Evolutionary conservation across 2,797 vertebrate species (phyloP).

Genomic region (Macropus fuliginosus): DNA sequence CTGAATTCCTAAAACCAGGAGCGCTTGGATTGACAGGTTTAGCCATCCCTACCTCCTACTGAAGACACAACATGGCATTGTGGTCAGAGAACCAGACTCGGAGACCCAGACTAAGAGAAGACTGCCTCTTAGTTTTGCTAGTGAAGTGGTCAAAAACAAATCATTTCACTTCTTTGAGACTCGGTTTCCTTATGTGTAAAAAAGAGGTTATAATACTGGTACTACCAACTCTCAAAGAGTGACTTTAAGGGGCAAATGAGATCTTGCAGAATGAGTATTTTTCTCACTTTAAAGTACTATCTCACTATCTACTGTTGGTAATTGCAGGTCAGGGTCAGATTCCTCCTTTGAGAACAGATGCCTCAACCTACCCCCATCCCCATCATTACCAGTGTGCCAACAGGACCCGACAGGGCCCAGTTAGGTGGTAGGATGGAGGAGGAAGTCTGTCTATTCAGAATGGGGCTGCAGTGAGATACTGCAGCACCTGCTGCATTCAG

Average conservation of each 20-base stretch:
- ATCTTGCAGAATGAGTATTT: not conserved
- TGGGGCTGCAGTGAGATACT: slow-evolving; percentile 37
- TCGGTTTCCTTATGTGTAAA: not conserved
- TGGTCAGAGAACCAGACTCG: not conserved
- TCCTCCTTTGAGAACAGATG: not conserved
- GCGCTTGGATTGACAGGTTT: not conserved
- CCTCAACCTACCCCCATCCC: not conserved
- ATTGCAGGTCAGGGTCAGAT: not conserved
- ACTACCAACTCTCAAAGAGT: not conserved
- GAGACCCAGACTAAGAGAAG: not conserved
- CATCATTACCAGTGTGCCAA: not conserved
- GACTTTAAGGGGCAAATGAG: not conserved
- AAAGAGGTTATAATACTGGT: accelerated
- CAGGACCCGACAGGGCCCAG: not conserved
- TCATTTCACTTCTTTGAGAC: accelerated
- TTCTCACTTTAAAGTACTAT: not conserved
- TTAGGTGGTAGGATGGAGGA: not conserved
- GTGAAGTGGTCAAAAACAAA: accelerated
- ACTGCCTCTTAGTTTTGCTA: not conserved
- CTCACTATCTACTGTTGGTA: not conserved
- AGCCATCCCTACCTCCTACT: not conserved
- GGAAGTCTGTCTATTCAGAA: not conserved
- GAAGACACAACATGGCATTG: not conserved
- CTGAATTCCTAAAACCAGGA: not conserved
- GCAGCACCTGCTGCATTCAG: slow-evolving; percentile 66